A percentile compares a stretch with the other conserved stretches of the same genome.
Evolutionary conservation across 2,113 vertebrate species (phyloP).

Genomic region (Hyperopisus bebe): DNA sequence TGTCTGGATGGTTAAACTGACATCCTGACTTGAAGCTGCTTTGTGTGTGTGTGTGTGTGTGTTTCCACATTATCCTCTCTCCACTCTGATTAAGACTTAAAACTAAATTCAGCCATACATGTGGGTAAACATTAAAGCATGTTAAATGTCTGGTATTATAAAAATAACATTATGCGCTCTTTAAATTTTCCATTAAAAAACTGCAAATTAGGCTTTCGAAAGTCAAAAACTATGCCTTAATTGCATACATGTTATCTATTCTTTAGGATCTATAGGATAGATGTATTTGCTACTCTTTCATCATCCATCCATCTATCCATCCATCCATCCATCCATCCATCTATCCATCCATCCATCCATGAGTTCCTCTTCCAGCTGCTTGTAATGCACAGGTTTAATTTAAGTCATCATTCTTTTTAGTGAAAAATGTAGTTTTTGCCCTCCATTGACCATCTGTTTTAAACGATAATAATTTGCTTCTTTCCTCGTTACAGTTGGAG

Average conservation of each 20-base stretch:
- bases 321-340: no score
- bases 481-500: not conserved
- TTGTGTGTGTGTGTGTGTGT: conserved; percentile 88
- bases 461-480: not conserved
- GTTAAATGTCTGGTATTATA: not conserved
- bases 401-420: not conserved
- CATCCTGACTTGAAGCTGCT: conserved; percentile 88
- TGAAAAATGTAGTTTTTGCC: not conserved
- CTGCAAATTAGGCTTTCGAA: not conserved
- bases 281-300: not conserved
- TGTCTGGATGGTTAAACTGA: conserved; percentile 88
- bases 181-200: not conserved
- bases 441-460: not conserved
- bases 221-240: not conserved
- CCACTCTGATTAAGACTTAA: not conserved
- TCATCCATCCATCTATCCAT: not conserved
- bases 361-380: not conserved
- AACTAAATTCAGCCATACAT: not conserved
- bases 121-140: not conserved
- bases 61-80: not conserved
- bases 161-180: not conserved
- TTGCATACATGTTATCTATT: not conserved
- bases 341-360: no score
- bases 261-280: not conserved
- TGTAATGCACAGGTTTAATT: not conserved